Evolutionary conservation across 2,797 vertebrate species (phyloP).

Genomic region (Chiroxiphia lanceolata): DNA sequence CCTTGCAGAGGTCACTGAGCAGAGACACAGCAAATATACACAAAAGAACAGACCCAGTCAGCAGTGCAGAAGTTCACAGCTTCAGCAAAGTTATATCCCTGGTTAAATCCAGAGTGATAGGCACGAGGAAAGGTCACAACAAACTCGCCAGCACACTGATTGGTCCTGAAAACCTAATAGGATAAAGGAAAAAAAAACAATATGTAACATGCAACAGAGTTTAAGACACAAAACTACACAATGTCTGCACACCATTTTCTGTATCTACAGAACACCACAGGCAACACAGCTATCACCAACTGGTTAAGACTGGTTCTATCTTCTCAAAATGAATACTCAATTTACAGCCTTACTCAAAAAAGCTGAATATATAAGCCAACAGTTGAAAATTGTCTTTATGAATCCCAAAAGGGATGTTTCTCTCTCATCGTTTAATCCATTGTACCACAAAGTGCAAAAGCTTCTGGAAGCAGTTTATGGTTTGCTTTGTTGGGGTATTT

Average conservation of each 20-base stretch:
- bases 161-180: constrained; percentile 93
- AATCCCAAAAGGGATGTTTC: constrained; percentile 15
- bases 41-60: constrained; percentile 88
- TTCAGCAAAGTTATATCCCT: constrained; percentile 99
- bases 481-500: not conserved
- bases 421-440: not conserved
- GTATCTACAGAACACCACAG: not conserved
- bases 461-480: not conserved
- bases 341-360: not conserved
- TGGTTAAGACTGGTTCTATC: not conserved
- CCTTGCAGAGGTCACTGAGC: constrained; percentile 21
- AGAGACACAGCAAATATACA: constrained; percentile 37
- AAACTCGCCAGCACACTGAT: constrained; percentile 98
- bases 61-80: constrained; percentile 99
- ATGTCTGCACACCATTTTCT: not conserved
- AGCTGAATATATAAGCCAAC: not conserved
- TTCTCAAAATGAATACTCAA: not conserved
- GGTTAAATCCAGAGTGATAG: constrained; percentile 99
- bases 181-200: not conserved
- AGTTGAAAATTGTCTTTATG: not conserved
- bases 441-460: not conserved
- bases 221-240: not conserved
- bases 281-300: not conserved
- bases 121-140: constrained; percentile 98
- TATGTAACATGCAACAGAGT: not conserved